phyloP scores from a whole-genome alignment of 2,888 invertebrate species.

The Crioceris asparagi region DNA sequence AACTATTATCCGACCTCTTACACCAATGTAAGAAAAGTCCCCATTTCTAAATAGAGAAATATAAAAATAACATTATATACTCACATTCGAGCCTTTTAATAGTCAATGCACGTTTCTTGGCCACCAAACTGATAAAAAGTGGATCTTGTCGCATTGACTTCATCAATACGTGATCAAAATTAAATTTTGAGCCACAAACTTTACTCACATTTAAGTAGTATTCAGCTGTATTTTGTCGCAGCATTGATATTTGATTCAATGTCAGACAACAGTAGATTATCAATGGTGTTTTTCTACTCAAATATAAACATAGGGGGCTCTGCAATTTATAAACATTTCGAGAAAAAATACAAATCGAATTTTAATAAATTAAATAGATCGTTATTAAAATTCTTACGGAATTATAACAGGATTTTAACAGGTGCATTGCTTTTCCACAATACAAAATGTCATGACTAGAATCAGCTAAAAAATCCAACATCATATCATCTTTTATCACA shows the following conservation, averaged over 20 bases:
- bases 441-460: constrained; percentile 54
- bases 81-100: constrained; percentile 33
- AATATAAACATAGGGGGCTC: constrained; percentile 31
- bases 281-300: constrained; percentile 30
- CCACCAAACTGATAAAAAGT: constrained; percentile 27
- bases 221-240: constrained; percentile 28
- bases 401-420: constrained; percentile 59
- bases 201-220: constrained; percentile 32
- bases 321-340: constrained; percentile 20
- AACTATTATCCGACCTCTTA: too few species aligned
- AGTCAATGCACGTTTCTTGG: constrained; percentile 30
- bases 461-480: constrained; percentile 59
- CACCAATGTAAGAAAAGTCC: too few species aligned
- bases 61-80: constrained; percentile 9
- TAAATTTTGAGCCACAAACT: constrained; percentile 30
- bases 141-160: constrained; percentile 23
- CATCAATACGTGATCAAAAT: constrained; percentile 23
- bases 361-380: constrained; percentile 1
- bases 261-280: constrained; percentile 34
- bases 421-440: constrained; percentile 64
- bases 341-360: neutral
- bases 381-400: constrained; percentile 40
- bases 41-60: constrained; percentile 1
- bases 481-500: constrained; percentile 40
- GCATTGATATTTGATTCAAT: constrained; percentile 26